phyloP scores from a whole-genome alignment of 1,140 invertebrate species.

The Octopus bimaculoides region DNA sequence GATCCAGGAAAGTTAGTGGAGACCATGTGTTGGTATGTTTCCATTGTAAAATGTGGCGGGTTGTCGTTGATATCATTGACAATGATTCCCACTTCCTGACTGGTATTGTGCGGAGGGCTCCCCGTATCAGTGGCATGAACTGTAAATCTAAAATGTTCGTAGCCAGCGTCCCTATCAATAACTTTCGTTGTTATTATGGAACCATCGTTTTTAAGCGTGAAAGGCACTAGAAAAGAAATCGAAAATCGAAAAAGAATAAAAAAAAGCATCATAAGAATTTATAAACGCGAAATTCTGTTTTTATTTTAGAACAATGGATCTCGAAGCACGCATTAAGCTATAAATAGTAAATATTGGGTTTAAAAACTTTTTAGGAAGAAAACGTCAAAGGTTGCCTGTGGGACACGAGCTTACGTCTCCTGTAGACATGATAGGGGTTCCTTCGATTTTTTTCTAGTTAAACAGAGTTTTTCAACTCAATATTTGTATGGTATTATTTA shows the following conservation, averaged over 20 bases:
- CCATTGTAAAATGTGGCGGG: conserved; percentile 17
- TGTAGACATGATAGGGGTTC: too few species aligned
- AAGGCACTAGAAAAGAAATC: conserved; percentile 15
- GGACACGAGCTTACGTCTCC: too few species aligned
- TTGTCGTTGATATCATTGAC: conserved; percentile 22
- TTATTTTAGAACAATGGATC: too few species aligned
- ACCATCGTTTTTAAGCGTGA: conserved; percentile 14
- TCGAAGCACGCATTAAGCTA: too few species aligned
- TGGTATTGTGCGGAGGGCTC: conserved; percentile 17
- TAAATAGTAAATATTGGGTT: too few species aligned
- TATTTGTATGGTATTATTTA: too few species aligned
- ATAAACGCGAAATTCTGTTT: too few species aligned
- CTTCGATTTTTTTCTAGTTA: too few species aligned
- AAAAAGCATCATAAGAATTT: too few species aligned
- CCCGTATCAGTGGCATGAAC: conserved; percentile 20
- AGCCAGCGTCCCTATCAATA: conserved; percentile 19
- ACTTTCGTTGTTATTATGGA: conserved; percentile 13
- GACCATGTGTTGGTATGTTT: conserved; percentile 21
- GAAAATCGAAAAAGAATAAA: neutral
- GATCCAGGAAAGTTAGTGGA: conserved; percentile 12
- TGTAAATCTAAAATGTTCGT: conserved; percentile 17
- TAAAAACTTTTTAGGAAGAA: too few species aligned
- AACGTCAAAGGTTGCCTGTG: too few species aligned
- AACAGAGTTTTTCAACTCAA: too few species aligned
- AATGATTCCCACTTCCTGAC: conserved; percentile 14